Conservation (phyloP, 2,797 vertebrate species). For the Taeniopygia guttata region DNA sequence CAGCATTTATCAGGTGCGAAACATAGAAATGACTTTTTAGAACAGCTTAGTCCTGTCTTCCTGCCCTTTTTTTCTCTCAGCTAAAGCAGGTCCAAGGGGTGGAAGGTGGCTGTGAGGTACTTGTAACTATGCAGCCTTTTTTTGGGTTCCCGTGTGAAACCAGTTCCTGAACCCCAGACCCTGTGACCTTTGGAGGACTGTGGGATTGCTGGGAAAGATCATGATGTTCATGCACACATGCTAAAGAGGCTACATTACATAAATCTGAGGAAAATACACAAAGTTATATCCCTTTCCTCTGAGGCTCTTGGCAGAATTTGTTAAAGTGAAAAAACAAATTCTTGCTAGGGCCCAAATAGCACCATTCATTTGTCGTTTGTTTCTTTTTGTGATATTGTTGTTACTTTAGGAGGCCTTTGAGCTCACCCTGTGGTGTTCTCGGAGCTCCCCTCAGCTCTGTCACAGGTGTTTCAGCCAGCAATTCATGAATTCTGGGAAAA, state of each 20-base stretch:
- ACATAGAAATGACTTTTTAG: not conserved
- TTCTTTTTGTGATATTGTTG: not conserved
- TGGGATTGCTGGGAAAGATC: not conserved
- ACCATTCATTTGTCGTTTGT: not conserved
- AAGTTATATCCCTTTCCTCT: not conserved
- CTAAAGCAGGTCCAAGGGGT: not conserved
- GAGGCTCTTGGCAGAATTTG: not conserved
- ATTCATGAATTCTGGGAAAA: not conserved
- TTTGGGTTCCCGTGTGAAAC: not conserved
- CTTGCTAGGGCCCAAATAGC: not conserved
- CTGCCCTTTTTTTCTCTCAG: not conserved
- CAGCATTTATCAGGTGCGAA: not conserved
- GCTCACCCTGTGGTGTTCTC: not conserved
- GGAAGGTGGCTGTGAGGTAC: not conserved
- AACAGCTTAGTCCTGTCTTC: not conserved
- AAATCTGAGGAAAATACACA: not conserved
- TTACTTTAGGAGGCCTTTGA: not conserved
- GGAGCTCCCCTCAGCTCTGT: not conserved
- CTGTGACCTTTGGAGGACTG: not conserved
- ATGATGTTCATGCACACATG: rapidly evolving
- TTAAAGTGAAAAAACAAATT: not conserved
- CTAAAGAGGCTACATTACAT: not conserved
- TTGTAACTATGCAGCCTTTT: not conserved
- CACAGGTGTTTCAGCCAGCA: not conserved
- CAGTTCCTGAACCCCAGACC: not conserved